Evolutionary conservation across 53 echinoderm and acorn worm genomes (phyloP), one percentile per base, ranked within the genome.

Genomic region (Temnopleurus reevesii): DNA sequence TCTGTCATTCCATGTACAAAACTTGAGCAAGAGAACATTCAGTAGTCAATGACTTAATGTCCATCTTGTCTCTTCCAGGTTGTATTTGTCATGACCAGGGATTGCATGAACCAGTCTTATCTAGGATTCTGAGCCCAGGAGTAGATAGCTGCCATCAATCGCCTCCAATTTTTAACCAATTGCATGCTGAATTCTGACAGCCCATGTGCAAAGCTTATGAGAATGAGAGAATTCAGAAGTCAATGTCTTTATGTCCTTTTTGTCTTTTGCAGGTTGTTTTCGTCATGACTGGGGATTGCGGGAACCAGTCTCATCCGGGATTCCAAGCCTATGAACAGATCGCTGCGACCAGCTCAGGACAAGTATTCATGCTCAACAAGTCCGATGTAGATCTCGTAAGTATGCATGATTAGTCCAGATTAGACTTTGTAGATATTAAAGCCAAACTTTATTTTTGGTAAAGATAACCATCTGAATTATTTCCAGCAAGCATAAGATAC

Each of bases 221-320:
- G 30, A 33, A 30, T 31, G 43, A 8, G 41, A 49, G 15, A 71
- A 8, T 71, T 41, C 71, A 34, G 5, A 25, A 71, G 12, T 25
- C 15, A 51, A 51, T 51, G 53, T 8, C 15, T 8, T 51, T 10
- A 51, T 28, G 45, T 23, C 49, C 41, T 38, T 79, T 28, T 79
- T 49, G 30, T 79, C 28, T 28, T 8, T 47, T 79, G 12, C 85
- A 99, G 99, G 96, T 99, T 63, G 96, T 99, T 21, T 99, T 99
- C 89, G 99, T 99, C 30, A 91, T 99, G 92, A 99, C 99, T n/a
- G 99, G 99, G 34, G 99, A 99, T 76, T 99, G 99, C 77, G 94
- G 93, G n/a, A 94, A 99, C 77, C 92, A 91, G 46, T 91, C 93
- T 44, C 99, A 99, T 59, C 93, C 93, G 19, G 99, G 99, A 1